Conservation (phyloP, 2,888 invertebrate genomes). For the Agrypnus murinus region DNA sequence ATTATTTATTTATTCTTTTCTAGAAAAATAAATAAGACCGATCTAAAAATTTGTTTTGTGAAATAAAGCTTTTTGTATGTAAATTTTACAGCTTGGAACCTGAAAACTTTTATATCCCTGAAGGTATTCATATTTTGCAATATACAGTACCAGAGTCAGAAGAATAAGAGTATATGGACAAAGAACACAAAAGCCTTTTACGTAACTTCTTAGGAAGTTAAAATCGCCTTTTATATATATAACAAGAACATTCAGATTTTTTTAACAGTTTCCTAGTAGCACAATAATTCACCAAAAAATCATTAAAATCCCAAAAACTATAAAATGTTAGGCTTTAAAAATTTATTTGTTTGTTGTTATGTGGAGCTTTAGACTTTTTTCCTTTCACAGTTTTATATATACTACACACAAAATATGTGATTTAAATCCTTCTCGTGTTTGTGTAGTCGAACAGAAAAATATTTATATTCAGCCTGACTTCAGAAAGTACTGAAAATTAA, state of each 20-base stretch:
- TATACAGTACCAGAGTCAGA: neutral
- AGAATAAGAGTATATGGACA: neutral
- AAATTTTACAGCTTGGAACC: conserved; percentile 8
- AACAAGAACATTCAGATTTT: neutral
- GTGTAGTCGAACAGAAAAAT: no score
- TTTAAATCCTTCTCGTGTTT: conserved; percentile 26
- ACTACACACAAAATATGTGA: conserved; percentile 23
- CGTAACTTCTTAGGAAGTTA: conserved; percentile 32
- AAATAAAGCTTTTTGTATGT: conserved; percentile 23
- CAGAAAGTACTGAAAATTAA: no score
- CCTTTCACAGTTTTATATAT: neutral
- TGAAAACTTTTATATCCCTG: neutral
- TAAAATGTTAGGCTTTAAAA: conserved; percentile 38
- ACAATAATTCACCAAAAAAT: conserved; percentile 36
- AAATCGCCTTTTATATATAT: neutral
- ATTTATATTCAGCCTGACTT: no score
- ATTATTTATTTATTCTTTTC: no score
- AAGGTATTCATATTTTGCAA: conserved; percentile 11
- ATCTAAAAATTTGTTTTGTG: no score
- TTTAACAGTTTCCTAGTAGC: conserved; percentile 44
- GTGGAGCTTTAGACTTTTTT: conserved; percentile 20
- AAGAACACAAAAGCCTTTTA: conserved; percentile 16
- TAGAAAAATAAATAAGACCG: no score
- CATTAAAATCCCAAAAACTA: conserved; percentile 38
- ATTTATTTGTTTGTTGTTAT: conserved; percentile 50